Conservation (phyloP, 2,888 invertebrate genomes). For the Caenorhabditis angaria region DNA sequence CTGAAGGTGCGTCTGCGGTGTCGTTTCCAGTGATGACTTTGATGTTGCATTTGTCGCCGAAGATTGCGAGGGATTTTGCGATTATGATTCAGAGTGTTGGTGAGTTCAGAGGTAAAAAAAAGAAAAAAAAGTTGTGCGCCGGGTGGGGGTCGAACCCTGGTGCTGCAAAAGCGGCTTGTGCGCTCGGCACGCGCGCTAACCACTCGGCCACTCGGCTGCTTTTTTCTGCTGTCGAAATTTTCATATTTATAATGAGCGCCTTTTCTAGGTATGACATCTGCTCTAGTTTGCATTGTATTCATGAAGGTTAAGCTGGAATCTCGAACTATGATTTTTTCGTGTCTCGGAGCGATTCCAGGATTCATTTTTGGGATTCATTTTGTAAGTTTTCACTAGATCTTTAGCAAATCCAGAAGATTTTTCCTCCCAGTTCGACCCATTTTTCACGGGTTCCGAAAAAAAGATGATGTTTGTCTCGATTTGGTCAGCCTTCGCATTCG, state of each 20-base stretch:
- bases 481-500: conserved; percentile 71
- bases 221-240: conserved; percentile 2
- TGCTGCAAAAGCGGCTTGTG: no score
- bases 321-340: conserved; percentile 58
- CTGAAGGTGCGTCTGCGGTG: conserved; percentile 63
- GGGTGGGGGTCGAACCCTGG: no score
- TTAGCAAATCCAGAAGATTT: background rate
- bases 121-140: background rate
- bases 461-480: conserved; percentile 72
- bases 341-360: conserved; percentile 64
- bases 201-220: no score
- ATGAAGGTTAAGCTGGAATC: conserved; percentile 62
- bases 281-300: conserved; percentile 66
- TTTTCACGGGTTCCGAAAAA: conserved; percentile 62
- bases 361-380: conserved; percentile 62
- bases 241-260: no score
- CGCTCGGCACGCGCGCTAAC: no score
- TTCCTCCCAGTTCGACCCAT: conserved; percentile 61
- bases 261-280: conserved; percentile 70
- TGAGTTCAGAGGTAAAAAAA: conserved; percentile 14
- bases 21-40: conserved; percentile 67
- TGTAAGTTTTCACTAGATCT: conserved; percentile 20
- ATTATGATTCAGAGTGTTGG: conserved; percentile 56
- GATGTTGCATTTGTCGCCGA: conserved; percentile 48
- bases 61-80: conserved; percentile 57